These are phyloP conservation scores for Temnothorax rugatulus DNA, from an alignment of 2,888 invertebrate genomes.

Conservation along the genomic window DNA sequence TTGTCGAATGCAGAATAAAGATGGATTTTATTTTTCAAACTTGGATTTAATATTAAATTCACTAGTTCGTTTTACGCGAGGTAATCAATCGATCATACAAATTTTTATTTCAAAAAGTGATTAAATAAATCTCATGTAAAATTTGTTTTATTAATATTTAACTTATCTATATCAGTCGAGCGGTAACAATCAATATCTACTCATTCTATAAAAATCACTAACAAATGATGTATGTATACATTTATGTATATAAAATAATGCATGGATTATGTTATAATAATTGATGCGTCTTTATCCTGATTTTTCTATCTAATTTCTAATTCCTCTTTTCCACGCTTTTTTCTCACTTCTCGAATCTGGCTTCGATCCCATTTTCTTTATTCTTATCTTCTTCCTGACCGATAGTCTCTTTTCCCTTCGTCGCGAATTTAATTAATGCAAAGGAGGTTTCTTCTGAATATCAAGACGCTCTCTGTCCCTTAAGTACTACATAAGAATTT, in stretches of 20 bases:
- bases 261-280: conserved; percentile 68
- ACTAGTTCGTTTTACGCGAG: background rate
- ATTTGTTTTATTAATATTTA: background rate
- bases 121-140: background rate
- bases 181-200: background rate
- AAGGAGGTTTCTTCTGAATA: conserved; percentile 54
- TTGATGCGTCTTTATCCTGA: conserved; percentile 53
- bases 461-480: conserved; percentile 14
- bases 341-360: background rate
- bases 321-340: background rate
- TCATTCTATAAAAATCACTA: background rate
- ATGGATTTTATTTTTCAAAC: background rate
- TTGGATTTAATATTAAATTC: background rate
- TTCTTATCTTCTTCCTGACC: conserved; percentile 23
- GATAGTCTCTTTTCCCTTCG: conserved; percentile 11
- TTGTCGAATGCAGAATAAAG: background rate
- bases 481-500: conserved; percentile 43
- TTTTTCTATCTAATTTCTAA: conserved; percentile 9
- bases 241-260: conserved; percentile 32
- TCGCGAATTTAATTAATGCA: conserved; percentile 55
- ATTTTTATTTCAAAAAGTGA: background rate
- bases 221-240: background rate
- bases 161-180: background rate
- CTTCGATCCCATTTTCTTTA: conserved; percentile 33
- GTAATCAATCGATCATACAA: background rate